Evolutionary conservation across 2,113 vertebrate genomes (phyloP).

Genomic region (Zapornia atra): DNA sequence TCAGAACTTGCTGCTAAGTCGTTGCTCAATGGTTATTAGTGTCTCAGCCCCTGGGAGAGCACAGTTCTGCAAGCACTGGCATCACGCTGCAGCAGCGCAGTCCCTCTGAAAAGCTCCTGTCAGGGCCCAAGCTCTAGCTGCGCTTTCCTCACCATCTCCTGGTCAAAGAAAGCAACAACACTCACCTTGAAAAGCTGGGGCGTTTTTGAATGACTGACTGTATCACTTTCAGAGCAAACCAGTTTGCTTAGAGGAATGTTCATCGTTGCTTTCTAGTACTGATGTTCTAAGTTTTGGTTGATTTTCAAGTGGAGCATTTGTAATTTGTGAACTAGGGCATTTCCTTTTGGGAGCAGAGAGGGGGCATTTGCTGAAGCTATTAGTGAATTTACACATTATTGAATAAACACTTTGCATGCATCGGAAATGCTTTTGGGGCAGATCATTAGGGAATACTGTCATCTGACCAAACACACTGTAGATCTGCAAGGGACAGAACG

Average conservation of each 20-base stretch:
- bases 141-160: not conserved
- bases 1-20: not conserved
- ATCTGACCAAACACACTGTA: not conserved
- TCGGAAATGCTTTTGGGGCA: not conserved
- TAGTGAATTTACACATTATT: not conserved
- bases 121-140: not conserved
- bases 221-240: not conserved
- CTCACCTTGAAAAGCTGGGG: not conserved
- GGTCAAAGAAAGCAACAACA: not conserved
- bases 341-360: not conserved
- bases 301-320: not conserved
- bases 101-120: not conserved
- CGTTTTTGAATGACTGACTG: too few relatives aligned
- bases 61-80: not conserved
- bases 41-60: rapidly evolving
- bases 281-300: not conserved
- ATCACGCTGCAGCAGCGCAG: not conserved
- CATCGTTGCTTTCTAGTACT: not conserved
- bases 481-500: not conserved
- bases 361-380: not conserved
- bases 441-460: not conserved
- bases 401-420: not conserved
- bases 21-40: not conserved
- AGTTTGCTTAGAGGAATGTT: not conserved
- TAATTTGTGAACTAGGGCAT: not conserved